Percentiles rank a stretch among this genome's conserved stretches.
phyloP scores from a whole-genome alignment of 2,888 invertebrate species.

The Dolichomitus sp. region DNA sequence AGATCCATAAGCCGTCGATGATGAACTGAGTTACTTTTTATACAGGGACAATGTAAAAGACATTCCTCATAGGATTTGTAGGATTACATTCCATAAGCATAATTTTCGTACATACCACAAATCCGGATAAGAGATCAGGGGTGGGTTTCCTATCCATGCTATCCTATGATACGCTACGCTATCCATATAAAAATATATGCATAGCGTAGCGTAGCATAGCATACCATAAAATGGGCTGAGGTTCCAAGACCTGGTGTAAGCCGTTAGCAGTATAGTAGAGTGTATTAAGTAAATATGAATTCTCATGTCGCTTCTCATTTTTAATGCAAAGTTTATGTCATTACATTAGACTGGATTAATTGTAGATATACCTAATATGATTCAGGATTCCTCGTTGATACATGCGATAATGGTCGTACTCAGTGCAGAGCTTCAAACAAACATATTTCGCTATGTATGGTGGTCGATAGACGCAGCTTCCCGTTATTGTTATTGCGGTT shows the following conservation, averaged over 20 bases:
- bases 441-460: constrained; percentile 46
- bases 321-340: neutral
- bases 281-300: neutral
- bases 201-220: no score
- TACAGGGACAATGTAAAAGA: neutral
- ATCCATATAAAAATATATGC: no score
- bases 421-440: constrained; percentile 31
- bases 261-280: neutral
- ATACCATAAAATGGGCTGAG: no score
- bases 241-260: neutral
- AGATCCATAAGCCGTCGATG: no score
- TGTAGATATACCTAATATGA: constrained; percentile 9
- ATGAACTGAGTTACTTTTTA: no score
- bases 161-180: no score
- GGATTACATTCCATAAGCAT: neutral
- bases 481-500: constrained; percentile 59
- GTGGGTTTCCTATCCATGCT: no score
- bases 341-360: neutral
- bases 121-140: neutral
- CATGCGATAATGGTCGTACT: constrained; percentile 27
- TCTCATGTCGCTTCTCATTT: neutral
- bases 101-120: neutral
- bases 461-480: constrained; percentile 46
- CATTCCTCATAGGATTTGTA: neutral
- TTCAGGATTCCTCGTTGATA: neutral